Conservation (phyloP, 2,888 invertebrate genomes). For the Carpatolechia fugitivella region DNA sequence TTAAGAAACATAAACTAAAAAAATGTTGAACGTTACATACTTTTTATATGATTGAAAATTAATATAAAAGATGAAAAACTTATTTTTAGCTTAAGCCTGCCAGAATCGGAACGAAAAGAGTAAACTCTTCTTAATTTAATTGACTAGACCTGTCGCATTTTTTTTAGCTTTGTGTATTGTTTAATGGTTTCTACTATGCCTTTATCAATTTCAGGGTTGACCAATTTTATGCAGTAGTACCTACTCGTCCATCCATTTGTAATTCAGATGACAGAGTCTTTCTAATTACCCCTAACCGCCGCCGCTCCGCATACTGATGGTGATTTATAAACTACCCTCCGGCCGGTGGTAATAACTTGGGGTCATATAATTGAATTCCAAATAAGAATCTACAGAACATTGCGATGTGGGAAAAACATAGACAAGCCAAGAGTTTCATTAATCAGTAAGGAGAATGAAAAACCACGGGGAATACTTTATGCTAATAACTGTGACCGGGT, state of each 20-base stretch:
- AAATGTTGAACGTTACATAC: too few relatives aligned
- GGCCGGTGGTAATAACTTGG: not conserved
- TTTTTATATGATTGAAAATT: too few relatives aligned
- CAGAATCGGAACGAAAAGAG: too few relatives aligned
- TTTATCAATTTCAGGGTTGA: slow-evolving; percentile 5
- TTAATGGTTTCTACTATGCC: not conserved
- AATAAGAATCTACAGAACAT: not conserved
- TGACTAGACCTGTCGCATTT: too few relatives aligned
- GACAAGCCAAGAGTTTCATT: not conserved
- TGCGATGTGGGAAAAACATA: not conserved
- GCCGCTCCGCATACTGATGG: slow-evolving; percentile 52
- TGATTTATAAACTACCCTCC: slow-evolving; percentile 19
- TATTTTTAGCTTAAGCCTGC: too few relatives aligned
- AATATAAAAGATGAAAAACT: too few relatives aligned
- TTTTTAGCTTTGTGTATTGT: too few relatives aligned
- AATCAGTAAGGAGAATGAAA: not conserved
- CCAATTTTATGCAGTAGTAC: not conserved
- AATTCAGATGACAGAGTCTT: slow-evolving; percentile 57
- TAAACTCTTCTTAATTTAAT: too few relatives aligned
- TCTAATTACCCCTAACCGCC: slow-evolving; percentile 58
- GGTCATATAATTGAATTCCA: not conserved
- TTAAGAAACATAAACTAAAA: too few relatives aligned
- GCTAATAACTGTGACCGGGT: slow-evolving; percentile 32
- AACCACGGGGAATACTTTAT: slow-evolving; percentile 6
- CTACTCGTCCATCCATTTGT: slow-evolving; percentile 45